Evolutionary conservation across 2,113 vertebrate genomes (phyloP), one percentile per base, ranked within the genome.

Genomic region (Apodemus sylvaticus): DNA sequence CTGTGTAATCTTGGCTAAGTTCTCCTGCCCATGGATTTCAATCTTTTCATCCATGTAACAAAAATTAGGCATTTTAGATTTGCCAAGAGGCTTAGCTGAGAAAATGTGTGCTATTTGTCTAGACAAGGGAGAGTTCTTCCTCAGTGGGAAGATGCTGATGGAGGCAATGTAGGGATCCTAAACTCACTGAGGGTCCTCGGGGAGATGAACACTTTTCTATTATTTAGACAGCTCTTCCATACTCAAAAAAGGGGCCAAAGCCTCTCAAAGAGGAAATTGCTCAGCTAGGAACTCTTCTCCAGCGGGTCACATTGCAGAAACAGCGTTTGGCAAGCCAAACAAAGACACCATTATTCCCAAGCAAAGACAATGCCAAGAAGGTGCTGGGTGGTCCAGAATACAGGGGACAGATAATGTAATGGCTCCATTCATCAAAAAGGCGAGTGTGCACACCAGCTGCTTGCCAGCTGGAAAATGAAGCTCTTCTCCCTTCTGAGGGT

Each of bases 391-490:
- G 98, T 98, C 98, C 97, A 31, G 94, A 97, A 94, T 97, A 86
- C 97, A 94, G 20, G 96, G 98, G 98, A 98, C 97, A 98, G 98
- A 98, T 98, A 98, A 94, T 98, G 92, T 98, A 98, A 98, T 97
- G 97, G 96, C 96, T 97, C 98, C 98, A 97, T 92, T 98, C 97
- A 97, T 97, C 97, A 98, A 97, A 97, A 96, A 97, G 96, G 81
- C 34, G 93, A 97, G 97, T 88, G 17, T 13, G 64, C 96, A 97
- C 17, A 51, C 98, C 98, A 98, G 98, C 98, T 98, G 98, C 98
- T 96, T 76, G 97, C 98, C 98, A 98, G 98, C 98, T 98, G 98
- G 98, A 95, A 98, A 83, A 97, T 77, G 98, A 98, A 96, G 96
- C 96, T 94, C 78, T 70, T 86, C 94, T 97, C 89, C 94, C 88